These are phyloP conservation scores for Ditula angustiorana DNA, from an alignment of 2,888 invertebrate species.

Conservation along the genomic window DNA sequence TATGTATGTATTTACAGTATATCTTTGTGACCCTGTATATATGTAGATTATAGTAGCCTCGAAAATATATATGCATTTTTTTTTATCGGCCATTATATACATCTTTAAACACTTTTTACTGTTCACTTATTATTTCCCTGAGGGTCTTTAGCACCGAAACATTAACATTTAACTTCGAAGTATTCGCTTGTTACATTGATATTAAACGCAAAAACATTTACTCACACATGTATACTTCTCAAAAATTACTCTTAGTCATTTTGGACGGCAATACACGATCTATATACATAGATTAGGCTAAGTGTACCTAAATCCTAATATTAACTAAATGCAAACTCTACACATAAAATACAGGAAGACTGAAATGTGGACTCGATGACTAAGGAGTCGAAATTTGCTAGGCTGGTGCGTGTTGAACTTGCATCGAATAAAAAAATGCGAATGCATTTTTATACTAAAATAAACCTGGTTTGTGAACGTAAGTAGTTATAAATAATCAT, in stretches of 20 bases:
- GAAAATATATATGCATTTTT: slow-evolving; percentile 62
- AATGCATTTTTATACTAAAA: background rate
- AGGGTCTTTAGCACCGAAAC: slow-evolving; percentile 76
- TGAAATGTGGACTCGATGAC: slow-evolving; percentile 67
- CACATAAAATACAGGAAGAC: slow-evolving; percentile 74
- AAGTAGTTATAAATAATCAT: too few relatives aligned
- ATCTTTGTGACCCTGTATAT: slow-evolving; percentile 77
- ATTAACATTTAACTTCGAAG: slow-evolving; percentile 39
- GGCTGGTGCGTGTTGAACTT: slow-evolving; percentile 46
- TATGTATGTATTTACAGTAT: slow-evolving; percentile 59
- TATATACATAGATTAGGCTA: slow-evolving; percentile 61
- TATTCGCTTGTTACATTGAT: background rate
- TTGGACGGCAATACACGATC: slow-evolving; percentile 72
- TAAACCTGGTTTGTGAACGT: background rate
- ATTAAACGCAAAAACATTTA: slow-evolving; percentile 27
- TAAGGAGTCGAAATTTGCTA: slow-evolving; percentile 53
- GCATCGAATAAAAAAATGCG: background rate
- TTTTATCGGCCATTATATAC: slow-evolving; percentile 69
- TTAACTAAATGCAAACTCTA: slow-evolving; percentile 82
- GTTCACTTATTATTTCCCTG: slow-evolving; percentile 51
- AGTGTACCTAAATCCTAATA: slow-evolving; percentile 65
- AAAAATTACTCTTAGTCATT: slow-evolving; percentile 48
- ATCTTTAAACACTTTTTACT: slow-evolving; percentile 56
- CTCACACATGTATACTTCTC: slow-evolving; percentile 12
- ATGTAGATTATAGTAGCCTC: slow-evolving; percentile 72